Percentiles rank a stretch among this genome's conserved stretches.
These are phyloP conservation scores for Conops quadrifasciatus DNA, from an alignment of 2,888 invertebrate species.

Conservation along the genomic window DNA sequence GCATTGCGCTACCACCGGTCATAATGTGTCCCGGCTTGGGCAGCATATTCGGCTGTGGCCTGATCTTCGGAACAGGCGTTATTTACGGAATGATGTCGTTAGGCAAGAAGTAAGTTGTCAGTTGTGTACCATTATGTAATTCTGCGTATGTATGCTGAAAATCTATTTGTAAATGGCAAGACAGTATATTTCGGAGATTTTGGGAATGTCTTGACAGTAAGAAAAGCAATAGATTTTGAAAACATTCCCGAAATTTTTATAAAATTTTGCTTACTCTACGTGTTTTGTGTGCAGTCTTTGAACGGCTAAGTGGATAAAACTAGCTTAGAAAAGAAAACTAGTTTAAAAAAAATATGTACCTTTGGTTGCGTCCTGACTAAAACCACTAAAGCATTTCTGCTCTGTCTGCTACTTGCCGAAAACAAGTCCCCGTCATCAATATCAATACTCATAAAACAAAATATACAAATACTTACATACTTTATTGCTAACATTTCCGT, in stretches of 20 bases:
- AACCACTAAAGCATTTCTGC: background rate
- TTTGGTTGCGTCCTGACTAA: background rate
- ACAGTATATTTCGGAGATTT: too few species aligned
- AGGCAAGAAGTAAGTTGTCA: conserved; percentile 85
- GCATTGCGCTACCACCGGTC: conserved; percentile 82
- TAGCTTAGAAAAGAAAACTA: background rate
- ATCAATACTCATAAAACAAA: conserved; percentile 12
- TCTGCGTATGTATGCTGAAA: too few species aligned
- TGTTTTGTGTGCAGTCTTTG: background rate
- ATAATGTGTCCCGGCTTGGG: conserved; percentile 78
- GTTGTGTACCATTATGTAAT: background rate
- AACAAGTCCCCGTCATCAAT: background rate
- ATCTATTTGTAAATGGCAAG: too few species aligned
- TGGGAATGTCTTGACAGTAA: too few species aligned
- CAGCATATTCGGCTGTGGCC: conserved; percentile 86
- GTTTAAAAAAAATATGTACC: background rate
- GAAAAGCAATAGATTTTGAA: too few species aligned
- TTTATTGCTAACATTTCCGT: conserved; percentile 33
- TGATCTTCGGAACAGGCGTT: conserved; percentile 88
- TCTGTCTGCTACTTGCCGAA: conserved; percentile 13
- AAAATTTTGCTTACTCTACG: background rate
- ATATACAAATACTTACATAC: background rate
- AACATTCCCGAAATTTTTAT: background rate
- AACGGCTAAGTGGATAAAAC: background rate
- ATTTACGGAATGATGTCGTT: conserved; percentile 94